Evolutionary conservation across 37 sponge, comb jelly and placozoan species (phyloP), one percentile per base, ranked within the genome.

Genomic region (Beroe forskalii): DNA sequence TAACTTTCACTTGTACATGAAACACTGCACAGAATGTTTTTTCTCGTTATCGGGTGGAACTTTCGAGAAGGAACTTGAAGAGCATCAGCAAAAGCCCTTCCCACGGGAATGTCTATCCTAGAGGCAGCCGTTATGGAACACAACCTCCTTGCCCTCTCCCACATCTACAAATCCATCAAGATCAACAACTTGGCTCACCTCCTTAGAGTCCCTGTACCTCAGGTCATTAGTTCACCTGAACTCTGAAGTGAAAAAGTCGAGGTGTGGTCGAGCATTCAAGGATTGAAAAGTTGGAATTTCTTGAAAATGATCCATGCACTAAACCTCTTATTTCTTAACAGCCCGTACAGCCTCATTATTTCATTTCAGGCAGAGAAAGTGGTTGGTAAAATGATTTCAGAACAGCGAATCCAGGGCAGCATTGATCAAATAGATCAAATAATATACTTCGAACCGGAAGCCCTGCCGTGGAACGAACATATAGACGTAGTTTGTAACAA

Each of bases 81-180:
- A 90, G 1, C 99, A 98, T 61, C 99, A 98, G 37, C 95, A 92
- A 72, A 95, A 19, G 92, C 91, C 12, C 30, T 80, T 22, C 40
- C 86, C 8, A 80, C 60, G 4, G 90, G 64, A 2, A 66, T 64
- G 67, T 35, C 67, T 1, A 96, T 97, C 23, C 67, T 97, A 37
- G 98, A 97, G 22, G 76, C 94, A 76, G 97, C 97, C 40, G 93
- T 97, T 31, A 95, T 97, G 25, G 96, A 97, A 67, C 98, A 97
- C 76, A 97, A 97, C 91, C 93, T 97, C 30, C 92, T 97, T 32
- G 94, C 99, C n/a, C 93, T 96, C 32, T 95, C 95, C 89, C 95
- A 98, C 62, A 93, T 98, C 35, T 98, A 96, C 91, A 95, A 94
- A 41, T 96, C 96, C 72, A 98, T 98, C 36, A 90, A 93, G 30